Percentiles rank a stretch among this genome's conserved stretches.
Evolutionary conservation across 2,113 vertebrate species (phyloP).

Genomic region (Brienomyrus brachyistius): DNA sequence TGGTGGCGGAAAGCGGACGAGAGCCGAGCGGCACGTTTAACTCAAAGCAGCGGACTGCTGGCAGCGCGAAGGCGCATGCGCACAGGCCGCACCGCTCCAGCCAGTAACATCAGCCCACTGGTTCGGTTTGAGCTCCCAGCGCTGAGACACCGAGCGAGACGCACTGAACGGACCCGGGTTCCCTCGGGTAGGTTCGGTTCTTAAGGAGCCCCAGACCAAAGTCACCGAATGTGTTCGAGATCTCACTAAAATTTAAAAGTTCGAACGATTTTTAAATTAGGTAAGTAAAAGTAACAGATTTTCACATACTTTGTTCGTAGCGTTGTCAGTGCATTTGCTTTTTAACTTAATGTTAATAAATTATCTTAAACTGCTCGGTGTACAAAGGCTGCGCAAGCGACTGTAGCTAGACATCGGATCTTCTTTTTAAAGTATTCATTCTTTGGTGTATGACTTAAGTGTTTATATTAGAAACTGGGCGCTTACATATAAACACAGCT

Average conservation of each 20-base stretch:
- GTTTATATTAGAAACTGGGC: background rate
- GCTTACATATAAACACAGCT: background rate
- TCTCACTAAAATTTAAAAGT: conserved; percentile 25
- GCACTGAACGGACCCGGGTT: background rate
- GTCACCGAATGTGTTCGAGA: background rate
- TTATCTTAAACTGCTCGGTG: background rate
- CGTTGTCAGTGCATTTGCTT: background rate
- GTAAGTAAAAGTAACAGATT: conserved; percentile 18
- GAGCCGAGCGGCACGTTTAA: background rate
- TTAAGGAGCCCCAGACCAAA: background rate
- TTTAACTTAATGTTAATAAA: background rate
- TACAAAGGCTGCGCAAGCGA: background rate
- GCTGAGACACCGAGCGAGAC: background rate
- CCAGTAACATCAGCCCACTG: background rate
- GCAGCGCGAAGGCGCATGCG: background rate
- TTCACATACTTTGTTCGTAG: background rate
- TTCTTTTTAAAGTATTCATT: background rate
- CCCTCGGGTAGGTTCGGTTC: background rate
- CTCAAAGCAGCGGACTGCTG: background rate
- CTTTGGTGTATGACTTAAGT: background rate
- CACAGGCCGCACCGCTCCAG: background rate
- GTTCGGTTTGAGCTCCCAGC: background rate
- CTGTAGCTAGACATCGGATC: background rate
- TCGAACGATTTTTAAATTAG: background rate
- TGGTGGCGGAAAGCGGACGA: background rate